Base-by-base conservation (phyloP, 2,113 vertebrate species). In the Hystrix brachyura region DNA sequence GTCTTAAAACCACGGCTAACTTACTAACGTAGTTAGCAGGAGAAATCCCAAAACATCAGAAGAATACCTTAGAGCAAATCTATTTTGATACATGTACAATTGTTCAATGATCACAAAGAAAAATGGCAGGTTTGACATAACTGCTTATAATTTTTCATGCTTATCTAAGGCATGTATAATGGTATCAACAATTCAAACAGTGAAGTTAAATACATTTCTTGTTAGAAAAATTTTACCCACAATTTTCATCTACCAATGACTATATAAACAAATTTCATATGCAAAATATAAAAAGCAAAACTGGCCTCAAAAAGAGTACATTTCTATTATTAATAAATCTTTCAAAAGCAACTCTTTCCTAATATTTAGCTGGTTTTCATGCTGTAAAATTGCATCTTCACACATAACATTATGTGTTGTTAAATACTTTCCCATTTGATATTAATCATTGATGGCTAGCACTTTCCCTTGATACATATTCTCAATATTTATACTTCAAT, bases 401-500 rank as follows among this genome's bases (percentile, higher is more conserved):
- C 18, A 55, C 3, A 46, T 87, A 71, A 90, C 51, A 92, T 60
- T 71, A 11, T 85, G 17, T 57, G 2, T 43, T 94, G 51, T 78
- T 88, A 93, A 87, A 94, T 92, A 87, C 80, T 81, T 72, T 94
- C 11, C n/a, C 62, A 17, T 67, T 83, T 93, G 34, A 55, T 76
- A 82, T 91, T 96, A 91, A 91, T 95, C 81, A 78, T 38, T 60
- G 86, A 79, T 74, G 23, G 1, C 86, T 89, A 96, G 34, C 10
- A 72, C 21, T 86, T 96, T 94, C 29, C 29, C 43, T 87, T 74
- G 48, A 55, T 78, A 87, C 71, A 38, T 72, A 90, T 12, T 97
- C 81, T 96, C 60, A 96, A 65, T 85, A 97, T 85, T 95, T 96
- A 72, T n/a, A 25, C 21, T 91, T 93, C n/a, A 88, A 27, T 87